Evolutionary conservation across 2,888 invertebrate genomes (phyloP).

Genomic region (Erebia palarica): DNA sequence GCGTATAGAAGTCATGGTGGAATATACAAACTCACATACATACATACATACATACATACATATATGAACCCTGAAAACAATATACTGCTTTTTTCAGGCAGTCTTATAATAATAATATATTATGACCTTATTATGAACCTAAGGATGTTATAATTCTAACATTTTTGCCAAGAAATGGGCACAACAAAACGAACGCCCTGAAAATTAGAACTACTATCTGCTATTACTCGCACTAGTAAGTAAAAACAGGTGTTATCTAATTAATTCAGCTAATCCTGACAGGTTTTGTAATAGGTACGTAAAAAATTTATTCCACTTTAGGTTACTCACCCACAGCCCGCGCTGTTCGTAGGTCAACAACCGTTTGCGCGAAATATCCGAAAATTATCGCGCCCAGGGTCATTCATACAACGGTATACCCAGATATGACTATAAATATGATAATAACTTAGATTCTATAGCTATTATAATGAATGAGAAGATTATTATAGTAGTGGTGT

Average conservation of each 20-base stretch:
- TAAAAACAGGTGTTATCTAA: slow-evolving; percentile 33
- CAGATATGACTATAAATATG: slow-evolving; percentile 3
- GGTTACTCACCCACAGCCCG: slow-evolving; percentile 37
- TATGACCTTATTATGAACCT: not conserved
- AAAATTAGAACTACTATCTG: slow-evolving; percentile 12
- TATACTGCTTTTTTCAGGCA: too few relatives aligned
- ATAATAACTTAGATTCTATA: not conserved
- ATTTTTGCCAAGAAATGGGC: not conserved
- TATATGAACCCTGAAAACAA: too few relatives aligned
- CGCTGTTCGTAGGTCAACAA: slow-evolving; percentile 31
- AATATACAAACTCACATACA: too few relatives aligned
- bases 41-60: too few relatives aligned
- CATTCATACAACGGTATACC: slow-evolving; percentile 28
- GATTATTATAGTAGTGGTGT: not conserved
- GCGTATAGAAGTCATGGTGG: too few relatives aligned
- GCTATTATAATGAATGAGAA: not conserved
- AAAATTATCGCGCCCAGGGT: slow-evolving; percentile 30
- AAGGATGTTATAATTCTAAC: not conserved
- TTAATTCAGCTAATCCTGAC: slow-evolving; percentile 39
- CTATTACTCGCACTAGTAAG: slow-evolving; percentile 2
- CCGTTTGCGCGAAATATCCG: slow-evolving; percentile 33
- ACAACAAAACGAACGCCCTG: not conserved
- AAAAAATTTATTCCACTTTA: slow-evolving; percentile 32
- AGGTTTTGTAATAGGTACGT: slow-evolving; percentile 39
- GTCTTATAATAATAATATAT: not conserved